Evolutionary conservation across 2,888 invertebrate genomes (phyloP).

Genomic region (Rosalia funebris): DNA sequence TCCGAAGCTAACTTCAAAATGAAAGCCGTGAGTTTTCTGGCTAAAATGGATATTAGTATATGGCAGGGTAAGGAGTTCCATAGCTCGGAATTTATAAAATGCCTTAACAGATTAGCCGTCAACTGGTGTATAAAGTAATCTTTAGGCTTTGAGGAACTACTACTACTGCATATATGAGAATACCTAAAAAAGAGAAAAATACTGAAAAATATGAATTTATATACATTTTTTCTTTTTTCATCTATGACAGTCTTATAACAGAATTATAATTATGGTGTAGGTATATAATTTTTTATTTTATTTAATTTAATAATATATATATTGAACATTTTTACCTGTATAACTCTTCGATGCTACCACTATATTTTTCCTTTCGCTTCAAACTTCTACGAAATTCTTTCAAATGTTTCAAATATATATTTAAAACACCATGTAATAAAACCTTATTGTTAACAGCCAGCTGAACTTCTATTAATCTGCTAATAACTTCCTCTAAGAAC

Average conservation of each 20-base stretch:
- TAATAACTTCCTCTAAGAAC: conserved; percentile 62
- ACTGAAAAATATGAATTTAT: conserved; percentile 18
- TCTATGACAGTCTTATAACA: too few species aligned
- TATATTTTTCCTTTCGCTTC: conserved; percentile 68
- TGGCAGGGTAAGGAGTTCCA: conserved; percentile 75
- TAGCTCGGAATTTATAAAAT: conserved; percentile 74
- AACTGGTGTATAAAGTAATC: conserved; percentile 71
- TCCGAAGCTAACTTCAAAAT: conserved; percentile 66
- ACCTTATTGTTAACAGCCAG: conserved; percentile 61
- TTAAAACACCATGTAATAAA: conserved; percentile 63
- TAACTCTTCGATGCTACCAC: conserved; percentile 63
- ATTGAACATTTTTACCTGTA: conserved; percentile 65
- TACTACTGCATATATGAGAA: conserved; percentile 61
- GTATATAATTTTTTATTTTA: too few species aligned
- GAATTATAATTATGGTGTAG: too few species aligned
- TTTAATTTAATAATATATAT: too few species aligned
- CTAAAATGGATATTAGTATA: conserved; percentile 70
- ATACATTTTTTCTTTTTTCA: too few species aligned
- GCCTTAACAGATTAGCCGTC: conserved; percentile 69
- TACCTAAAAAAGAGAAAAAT: conserved; percentile 52
- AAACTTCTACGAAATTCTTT: conserved; percentile 73
- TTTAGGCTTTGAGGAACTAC: conserved; percentile 62
- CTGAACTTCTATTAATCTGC: conserved; percentile 60
- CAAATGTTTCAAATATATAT: conserved; percentile 70
- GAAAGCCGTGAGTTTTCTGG: conserved; percentile 68